Conservation (phyloP, 2,888 invertebrate genomes). For the Patella caerulea region DNA sequence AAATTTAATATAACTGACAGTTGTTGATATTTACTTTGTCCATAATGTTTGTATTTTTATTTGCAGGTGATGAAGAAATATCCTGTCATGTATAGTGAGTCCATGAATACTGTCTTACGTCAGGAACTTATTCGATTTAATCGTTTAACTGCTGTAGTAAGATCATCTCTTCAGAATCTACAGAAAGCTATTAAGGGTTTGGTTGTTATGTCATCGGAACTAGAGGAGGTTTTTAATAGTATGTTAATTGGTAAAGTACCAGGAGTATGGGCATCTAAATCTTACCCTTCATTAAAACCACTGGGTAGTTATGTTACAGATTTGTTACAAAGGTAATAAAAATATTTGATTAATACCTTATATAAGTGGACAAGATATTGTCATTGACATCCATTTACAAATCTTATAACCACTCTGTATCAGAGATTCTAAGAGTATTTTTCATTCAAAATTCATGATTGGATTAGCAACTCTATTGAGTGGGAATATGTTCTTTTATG, state of each 20-base stretch:
- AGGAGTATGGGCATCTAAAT: constrained; percentile 70
- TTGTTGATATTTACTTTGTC: background rate
- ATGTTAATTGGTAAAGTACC: constrained; percentile 71
- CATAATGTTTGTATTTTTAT: constrained; percentile 8
- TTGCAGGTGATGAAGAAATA: constrained; percentile 69
- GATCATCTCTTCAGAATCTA: constrained; percentile 65
- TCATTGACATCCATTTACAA: too few relatives aligned
- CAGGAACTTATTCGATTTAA: constrained; percentile 72
- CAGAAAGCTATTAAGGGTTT: constrained; percentile 72
- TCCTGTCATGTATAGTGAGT: constrained; percentile 70
- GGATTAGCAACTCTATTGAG: too few relatives aligned
- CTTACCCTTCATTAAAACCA: constrained; percentile 72
- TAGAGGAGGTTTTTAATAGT: constrained; percentile 71
- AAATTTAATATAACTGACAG: too few relatives aligned
- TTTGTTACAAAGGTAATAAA: constrained; percentile 77
- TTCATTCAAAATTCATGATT: too few relatives aligned
- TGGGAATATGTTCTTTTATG: too few relatives aligned
- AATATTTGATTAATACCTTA: background rate
- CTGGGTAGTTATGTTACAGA: constrained; percentile 71
- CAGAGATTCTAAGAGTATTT: too few relatives aligned
- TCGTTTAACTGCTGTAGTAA: constrained; percentile 67
- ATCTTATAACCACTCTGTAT: too few relatives aligned
- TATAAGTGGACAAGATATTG: too few relatives aligned
- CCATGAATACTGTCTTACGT: constrained; percentile 72
- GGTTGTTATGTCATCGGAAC: constrained; percentile 71